Conservation (phyloP, 92 coral and sea anemone genomes). For the Phymanthus crucifer region DNA sequence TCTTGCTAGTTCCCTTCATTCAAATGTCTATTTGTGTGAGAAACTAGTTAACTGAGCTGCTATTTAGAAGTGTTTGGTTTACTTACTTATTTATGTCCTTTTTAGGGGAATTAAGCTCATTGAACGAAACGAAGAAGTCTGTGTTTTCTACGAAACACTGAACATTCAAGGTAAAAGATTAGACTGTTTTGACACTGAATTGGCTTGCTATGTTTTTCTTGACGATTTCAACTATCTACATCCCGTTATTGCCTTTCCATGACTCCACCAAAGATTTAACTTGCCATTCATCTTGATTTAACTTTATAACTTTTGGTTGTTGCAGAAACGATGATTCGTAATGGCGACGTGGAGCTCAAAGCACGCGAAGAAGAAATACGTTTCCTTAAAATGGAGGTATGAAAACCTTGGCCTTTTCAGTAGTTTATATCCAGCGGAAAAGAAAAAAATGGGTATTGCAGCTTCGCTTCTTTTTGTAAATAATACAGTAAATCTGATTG, state of each 20-base stretch:
- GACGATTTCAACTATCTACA: background rate
- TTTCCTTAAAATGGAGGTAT: slow-evolving; percentile 95
- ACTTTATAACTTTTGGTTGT: background rate
- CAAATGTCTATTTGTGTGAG: too few relatives aligned
- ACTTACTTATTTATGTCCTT: background rate
- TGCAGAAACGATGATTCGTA: slow-evolving; percentile 92
- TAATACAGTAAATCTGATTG: background rate
- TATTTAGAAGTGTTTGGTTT: background rate
- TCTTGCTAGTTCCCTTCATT: too few relatives aligned
- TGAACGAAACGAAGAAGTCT: slow-evolving; percentile 98
- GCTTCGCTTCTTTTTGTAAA: too few relatives aligned
- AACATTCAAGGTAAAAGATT: slow-evolving; percentile 87
- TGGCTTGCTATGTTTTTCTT: background rate
- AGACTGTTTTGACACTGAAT: background rate
- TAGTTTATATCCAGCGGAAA: too few relatives aligned
- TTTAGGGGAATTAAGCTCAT: slow-evolving; percentile 91
- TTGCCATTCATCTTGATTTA: background rate
- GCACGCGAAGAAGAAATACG: slow-evolving; percentile 95
- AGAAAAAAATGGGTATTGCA: too few relatives aligned
- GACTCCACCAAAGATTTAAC: background rate
- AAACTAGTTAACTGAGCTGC: background rate
- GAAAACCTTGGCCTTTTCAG: background rate
- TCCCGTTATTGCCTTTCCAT: background rate
- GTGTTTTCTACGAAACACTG: slow-evolving; percentile 94
- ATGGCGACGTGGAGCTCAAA: slow-evolving; percentile 91